phyloP scores from a whole-genome alignment of 2,888 invertebrate species.

The Agrypnus murinus region DNA sequence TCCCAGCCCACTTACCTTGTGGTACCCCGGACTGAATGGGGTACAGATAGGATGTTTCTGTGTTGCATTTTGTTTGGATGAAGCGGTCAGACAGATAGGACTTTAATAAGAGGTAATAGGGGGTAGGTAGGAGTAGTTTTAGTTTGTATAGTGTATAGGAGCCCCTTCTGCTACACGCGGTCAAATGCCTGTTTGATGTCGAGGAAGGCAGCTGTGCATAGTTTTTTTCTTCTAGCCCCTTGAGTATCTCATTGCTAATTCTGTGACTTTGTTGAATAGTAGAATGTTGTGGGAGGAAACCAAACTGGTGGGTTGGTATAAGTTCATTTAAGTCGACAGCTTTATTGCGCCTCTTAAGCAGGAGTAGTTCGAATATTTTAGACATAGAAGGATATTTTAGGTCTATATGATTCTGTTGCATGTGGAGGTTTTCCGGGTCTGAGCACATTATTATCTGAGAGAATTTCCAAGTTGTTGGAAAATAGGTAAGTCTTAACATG shows the following conservation, averaged over 20 bases:
- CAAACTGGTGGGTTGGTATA: background rate
- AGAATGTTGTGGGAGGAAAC: background rate
- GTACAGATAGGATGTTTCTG: too few species aligned
- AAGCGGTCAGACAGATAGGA: background rate
- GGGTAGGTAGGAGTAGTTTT: background rate
- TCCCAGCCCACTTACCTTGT: background rate
- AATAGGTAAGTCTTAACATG: too few species aligned
- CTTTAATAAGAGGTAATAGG: too few species aligned
- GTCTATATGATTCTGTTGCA: background rate
- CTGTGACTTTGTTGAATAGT: too few species aligned
- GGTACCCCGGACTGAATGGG: background rate
- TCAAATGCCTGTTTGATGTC: background rate
- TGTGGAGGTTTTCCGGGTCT: background rate
- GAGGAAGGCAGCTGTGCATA: too few species aligned
- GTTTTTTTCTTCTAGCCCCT: too few species aligned
- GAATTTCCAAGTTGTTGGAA: too few species aligned
- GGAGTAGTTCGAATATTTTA: slow-evolving; percentile 1
- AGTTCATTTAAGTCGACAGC: background rate
- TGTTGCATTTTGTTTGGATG: background rate
- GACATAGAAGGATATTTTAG: slow-evolving; percentile 1
- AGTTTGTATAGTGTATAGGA: background rate
- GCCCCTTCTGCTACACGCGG: background rate
- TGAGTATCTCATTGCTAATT: too few species aligned
- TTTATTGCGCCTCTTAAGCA: slow-evolving; percentile 1
- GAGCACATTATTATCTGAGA: too few species aligned